Conservation (phyloP, 2,888 invertebrate species). For the Amphimallon solstitiale region DNA sequence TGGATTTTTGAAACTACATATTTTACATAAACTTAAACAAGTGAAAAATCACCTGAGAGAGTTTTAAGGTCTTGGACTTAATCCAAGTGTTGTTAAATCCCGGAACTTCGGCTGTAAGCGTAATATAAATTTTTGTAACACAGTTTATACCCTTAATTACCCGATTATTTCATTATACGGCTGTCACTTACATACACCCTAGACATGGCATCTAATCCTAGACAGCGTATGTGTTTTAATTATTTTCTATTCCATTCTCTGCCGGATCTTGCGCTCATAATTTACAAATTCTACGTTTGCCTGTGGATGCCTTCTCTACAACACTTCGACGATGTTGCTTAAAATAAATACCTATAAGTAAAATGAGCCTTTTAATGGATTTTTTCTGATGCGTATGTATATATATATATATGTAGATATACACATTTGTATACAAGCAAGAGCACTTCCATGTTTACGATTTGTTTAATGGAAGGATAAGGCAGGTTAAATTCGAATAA, state of each 20-base stretch:
- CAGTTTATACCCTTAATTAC: constrained; percentile 12
- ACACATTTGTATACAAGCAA: no score
- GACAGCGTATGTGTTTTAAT: background rate
- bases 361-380: constrained; percentile 15
- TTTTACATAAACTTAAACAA: no score
- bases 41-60: no score
- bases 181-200: background rate
- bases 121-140: constrained; percentile 9
- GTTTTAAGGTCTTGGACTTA: no score
- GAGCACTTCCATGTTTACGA: constrained; percentile 11
- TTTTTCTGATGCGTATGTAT: background rate
- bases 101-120: background rate
- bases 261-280: constrained; percentile 1
- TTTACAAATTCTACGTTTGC: constrained; percentile 19
- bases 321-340: background rate
- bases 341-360: constrained; percentile 28
- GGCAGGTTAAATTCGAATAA: constrained; percentile 9
- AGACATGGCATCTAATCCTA: no score
- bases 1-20: no score
- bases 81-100: background rate
- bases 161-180: constrained; percentile 9
- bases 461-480: constrained; percentile 27
- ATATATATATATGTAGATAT: no score
- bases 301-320: constrained; percentile 1
- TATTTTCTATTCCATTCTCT: background rate